Percentiles rank a stretch among this genome's conserved stretches.
Conservation (phyloP, 2,113 vertebrate species). For the Romanogobio albipinnatus region DNA sequence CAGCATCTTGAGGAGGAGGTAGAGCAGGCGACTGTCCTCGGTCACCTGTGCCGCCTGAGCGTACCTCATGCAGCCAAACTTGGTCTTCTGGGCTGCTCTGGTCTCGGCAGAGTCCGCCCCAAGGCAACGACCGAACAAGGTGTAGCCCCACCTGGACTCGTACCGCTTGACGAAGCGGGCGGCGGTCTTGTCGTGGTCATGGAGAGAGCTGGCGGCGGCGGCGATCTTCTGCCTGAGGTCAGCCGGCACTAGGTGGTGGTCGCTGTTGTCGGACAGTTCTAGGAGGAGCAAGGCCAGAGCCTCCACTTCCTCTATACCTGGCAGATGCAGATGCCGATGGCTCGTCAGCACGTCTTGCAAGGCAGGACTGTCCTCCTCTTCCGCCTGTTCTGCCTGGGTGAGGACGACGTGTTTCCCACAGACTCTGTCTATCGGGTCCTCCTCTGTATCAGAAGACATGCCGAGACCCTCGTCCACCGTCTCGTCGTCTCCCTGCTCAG, state of each 20-base stretch:
- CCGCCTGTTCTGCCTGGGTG: neutral
- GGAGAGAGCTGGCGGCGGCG: neutral
- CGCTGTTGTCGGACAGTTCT: neutral
- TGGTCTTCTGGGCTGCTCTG: constrained; percentile 37
- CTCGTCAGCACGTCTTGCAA: neutral
- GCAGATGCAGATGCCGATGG: neutral
- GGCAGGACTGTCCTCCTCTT: neutral
- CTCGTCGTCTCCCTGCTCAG: neutral
- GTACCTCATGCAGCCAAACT: constrained; percentile 41
- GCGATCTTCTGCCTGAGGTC: neutral
- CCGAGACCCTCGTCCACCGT: neutral
- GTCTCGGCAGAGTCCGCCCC: constrained; percentile 29
- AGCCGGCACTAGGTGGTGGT: neutral
- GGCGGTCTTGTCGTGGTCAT: neutral
- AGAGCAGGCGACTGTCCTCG: constrained; percentile 39
- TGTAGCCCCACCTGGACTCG: neutral
- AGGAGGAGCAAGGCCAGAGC: neutral
- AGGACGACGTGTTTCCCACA: neutral
- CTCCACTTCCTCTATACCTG: neutral
- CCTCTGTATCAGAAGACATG: neutral
- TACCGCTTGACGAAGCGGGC: neutral
- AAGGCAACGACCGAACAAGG: constrained; percentile 27
- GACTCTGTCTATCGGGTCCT: constrained; percentile 24
- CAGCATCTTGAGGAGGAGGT: constrained; percentile 38
- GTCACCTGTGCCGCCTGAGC: constrained; percentile 32